Evolutionary conservation across 2,113 vertebrate genomes (phyloP).

Genomic region (Psittacus erithacus): DNA sequence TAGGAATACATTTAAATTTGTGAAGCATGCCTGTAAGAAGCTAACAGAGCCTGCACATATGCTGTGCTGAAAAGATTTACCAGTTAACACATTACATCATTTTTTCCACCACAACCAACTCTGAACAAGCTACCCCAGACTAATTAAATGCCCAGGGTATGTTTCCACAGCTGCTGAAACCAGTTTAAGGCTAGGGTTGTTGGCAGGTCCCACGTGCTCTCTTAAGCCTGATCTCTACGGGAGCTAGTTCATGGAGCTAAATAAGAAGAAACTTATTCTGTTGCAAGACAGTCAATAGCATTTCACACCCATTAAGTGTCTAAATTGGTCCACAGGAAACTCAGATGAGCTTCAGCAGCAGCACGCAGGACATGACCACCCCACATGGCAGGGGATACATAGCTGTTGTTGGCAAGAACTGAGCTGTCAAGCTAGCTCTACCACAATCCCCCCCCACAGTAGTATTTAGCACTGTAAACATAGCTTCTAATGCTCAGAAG

Average conservation of each 20-base stretch:
- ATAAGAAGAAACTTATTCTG: neutral
- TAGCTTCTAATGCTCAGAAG: neutral
- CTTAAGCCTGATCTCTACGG: neutral
- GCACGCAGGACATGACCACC: neutral
- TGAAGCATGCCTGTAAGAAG: neutral
- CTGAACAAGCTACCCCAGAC: neutral
- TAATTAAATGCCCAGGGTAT: neutral
- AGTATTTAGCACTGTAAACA: neutral
- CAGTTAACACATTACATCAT: neutral
- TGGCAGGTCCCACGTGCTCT: neutral
- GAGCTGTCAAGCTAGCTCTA: neutral
- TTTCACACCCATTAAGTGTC: neutral
- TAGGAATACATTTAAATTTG: neutral
- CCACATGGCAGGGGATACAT: neutral
- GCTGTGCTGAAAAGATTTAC: neutral
- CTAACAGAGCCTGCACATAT: neutral
- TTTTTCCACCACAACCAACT: neutral
- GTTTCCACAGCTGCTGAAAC: neutral
- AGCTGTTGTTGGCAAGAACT: fast-evolving
- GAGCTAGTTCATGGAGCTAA: neutral
- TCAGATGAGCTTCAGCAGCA: neutral
- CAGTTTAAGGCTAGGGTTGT: neutral
- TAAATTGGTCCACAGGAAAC: neutral
- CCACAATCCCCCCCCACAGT: neutral
- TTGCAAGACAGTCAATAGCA: neutral